phyloP scores from a whole-genome alignment of 2,797 vertebrate species.

The Astyanax mexicanus region DNA sequence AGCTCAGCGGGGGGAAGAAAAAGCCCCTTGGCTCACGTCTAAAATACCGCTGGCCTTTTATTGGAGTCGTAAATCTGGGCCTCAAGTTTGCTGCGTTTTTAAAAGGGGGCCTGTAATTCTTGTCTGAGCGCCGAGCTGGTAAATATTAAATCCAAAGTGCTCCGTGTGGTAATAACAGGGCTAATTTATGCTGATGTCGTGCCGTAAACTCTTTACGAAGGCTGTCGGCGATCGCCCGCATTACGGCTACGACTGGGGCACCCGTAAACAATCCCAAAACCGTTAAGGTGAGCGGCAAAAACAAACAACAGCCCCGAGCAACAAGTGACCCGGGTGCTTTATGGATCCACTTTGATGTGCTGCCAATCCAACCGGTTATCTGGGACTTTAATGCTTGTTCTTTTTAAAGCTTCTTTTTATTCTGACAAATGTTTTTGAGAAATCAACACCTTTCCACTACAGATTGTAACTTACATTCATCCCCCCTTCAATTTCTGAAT shows the following conservation, averaged over 20 bases:
- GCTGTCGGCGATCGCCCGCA: slow-evolving; percentile 62
- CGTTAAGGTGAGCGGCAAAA: slow-evolving; percentile 59
- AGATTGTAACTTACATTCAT: too few species aligned
- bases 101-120: slow-evolving; percentile 64
- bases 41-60: slow-evolving; percentile 57
- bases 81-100: slow-evolving; percentile 59
- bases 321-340: slow-evolving; percentile 39
- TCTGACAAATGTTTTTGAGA: too few species aligned
- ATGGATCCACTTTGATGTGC: slow-evolving; percentile 3
- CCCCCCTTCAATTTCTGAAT: too few species aligned
- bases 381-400: too few species aligned
- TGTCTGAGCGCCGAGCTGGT: slow-evolving; percentile 58
- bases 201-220: slow-evolving; percentile 71
- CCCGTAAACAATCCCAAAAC: slow-evolving; percentile 61
- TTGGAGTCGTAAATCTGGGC: slow-evolving; percentile 63
- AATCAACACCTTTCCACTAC: too few species aligned
- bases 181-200: slow-evolving; percentile 74
- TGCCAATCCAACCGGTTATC: background rate
- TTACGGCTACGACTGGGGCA: slow-evolving; percentile 58
- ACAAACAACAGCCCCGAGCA: slow-evolving; percentile 50
- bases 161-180: slow-evolving; percentile 63
- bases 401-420: background rate
- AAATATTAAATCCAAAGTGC: slow-evolving; percentile 62
- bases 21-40: slow-evolving; percentile 49
- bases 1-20: background rate